Conservation (phyloP, 2,888 invertebrate species). For the Neoscelio sp. region DNA sequence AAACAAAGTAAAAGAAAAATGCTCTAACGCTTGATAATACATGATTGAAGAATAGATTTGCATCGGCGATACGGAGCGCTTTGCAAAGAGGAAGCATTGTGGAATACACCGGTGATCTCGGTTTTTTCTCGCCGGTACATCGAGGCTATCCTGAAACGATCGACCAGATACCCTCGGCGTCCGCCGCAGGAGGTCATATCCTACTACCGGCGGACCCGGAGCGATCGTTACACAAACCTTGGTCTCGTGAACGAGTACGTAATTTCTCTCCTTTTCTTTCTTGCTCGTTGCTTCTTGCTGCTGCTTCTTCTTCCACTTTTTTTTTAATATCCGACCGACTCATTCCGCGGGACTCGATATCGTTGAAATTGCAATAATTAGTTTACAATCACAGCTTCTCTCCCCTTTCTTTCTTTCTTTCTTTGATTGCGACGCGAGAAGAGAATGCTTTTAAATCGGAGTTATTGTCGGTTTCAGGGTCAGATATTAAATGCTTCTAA, state of each 20-base stretch:
- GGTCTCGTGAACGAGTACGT: slow-evolving; percentile 94
- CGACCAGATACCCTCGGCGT: slow-evolving; percentile 90
- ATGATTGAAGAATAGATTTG: slow-evolving; percentile 82
- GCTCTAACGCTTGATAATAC: slow-evolving; percentile 74
- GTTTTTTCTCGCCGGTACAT: slow-evolving; percentile 89
- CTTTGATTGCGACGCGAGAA: slow-evolving; percentile 2
- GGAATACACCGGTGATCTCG: slow-evolving; percentile 89
- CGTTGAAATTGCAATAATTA: slow-evolving; percentile 43
- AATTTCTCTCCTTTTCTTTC: slow-evolving; percentile 49
- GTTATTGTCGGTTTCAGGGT: slow-evolving; percentile 55
- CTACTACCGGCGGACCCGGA: slow-evolving; percentile 88
- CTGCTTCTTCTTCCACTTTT: background rate
- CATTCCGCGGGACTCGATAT: slow-evolving; percentile 7
- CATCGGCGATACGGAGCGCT: slow-evolving; percentile 88
- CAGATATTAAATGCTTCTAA: slow-evolving; percentile 49
- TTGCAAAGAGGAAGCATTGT: slow-evolving; percentile 90
- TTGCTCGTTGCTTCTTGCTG: background rate
- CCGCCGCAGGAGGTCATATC: slow-evolving; percentile 93
- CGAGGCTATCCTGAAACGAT: slow-evolving; percentile 89
- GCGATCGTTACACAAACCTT: slow-evolving; percentile 91
- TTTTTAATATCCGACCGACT: background rate
- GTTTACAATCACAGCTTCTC: slow-evolving; percentile 9
- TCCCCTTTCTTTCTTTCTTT: slow-evolving; percentile 21
- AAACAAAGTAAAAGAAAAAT: slow-evolving; percentile 66
- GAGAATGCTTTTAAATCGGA: slow-evolving; percentile 35